phyloP scores from a whole-genome alignment of 2,797 vertebrate species.

The Eurystomus glaucurus region DNA sequence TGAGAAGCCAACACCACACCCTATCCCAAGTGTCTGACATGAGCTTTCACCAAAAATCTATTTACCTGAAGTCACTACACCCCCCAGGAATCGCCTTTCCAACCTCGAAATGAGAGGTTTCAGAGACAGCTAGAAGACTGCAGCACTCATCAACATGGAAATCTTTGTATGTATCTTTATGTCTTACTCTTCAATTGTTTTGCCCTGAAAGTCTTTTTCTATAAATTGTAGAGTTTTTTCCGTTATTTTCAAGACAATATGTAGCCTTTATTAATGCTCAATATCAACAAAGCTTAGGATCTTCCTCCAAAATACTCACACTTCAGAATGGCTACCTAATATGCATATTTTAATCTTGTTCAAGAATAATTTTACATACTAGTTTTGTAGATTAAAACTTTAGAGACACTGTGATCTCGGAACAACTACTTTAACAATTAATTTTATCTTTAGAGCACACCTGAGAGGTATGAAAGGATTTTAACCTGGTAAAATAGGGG shows the following conservation, averaged over 20 bases:
- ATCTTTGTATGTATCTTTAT: rapidly evolving
- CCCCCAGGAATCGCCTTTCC: neutral
- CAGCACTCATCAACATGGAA: neutral
- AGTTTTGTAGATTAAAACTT: neutral
- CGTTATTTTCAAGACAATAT: neutral
- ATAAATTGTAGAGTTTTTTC: neutral
- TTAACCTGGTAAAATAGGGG: neutral
- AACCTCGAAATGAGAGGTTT: neutral
- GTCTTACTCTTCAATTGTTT: neutral
- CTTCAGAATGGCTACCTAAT: neutral
- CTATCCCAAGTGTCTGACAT: neutral
- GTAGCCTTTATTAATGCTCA: neutral
- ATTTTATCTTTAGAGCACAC: neutral
- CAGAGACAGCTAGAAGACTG: neutral
- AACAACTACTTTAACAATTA: neutral
- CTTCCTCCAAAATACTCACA: neutral
- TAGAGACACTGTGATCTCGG: neutral
- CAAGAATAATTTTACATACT: neutral
- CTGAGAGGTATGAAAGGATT: neutral
- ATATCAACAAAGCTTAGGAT: neutral
- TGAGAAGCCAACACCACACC: neutral
- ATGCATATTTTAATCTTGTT: rapidly evolving
- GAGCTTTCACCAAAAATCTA: neutral
- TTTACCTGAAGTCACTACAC: neutral
- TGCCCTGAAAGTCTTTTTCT: neutral